Conservation (phyloP, 2,113 vertebrate genomes). For the Boleophthalmus pectinirostris region DNA sequence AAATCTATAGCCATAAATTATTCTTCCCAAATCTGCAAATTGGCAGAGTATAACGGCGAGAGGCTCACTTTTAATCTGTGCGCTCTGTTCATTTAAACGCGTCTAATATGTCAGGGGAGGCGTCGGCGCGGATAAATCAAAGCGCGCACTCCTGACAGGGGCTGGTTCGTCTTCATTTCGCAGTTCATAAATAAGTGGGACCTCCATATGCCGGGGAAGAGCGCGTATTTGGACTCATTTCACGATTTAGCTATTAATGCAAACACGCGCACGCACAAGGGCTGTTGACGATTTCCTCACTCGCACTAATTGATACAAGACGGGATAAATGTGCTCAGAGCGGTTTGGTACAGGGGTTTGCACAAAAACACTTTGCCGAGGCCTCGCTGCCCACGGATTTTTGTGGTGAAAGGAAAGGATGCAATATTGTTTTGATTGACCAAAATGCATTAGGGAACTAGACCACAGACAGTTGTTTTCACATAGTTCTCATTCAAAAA, state of each 20-base stretch:
- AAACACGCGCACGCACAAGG: conserved; percentile 10
- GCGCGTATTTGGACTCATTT: conserved; percentile 28
- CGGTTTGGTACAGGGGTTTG: conserved; percentile 10
- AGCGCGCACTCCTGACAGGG: conserved; percentile 37
- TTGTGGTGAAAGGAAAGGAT: neutral
- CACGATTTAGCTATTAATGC: conserved; percentile 14
- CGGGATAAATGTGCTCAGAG: conserved; percentile 18
- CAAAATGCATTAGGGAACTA: neutral
- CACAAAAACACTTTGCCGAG: conserved; percentile 4
- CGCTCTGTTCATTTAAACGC: conserved; percentile 64
- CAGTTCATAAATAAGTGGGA: conserved; percentile 58
- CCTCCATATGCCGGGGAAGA: conserved; percentile 34
- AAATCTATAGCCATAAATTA: conserved; percentile 17
- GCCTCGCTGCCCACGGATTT: neutral
- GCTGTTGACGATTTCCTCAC: conserved; percentile 36
- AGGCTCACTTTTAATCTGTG: conserved; percentile 49
- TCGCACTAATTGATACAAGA: conserved; percentile 26
- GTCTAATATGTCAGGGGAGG: conserved; percentile 57
- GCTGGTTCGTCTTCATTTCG: conserved; percentile 64
- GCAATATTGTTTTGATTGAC: neutral
- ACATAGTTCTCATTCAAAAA: too few species aligned
- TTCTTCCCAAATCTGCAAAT: conserved; percentile 46
- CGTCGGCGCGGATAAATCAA: conserved; percentile 54
- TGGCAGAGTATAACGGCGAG: conserved; percentile 39
- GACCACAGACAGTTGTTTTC: too few species aligned